Evolutionary conservation across 2,888 invertebrate genomes (phyloP).

Genomic region (Hyalella azteca): DNA sequence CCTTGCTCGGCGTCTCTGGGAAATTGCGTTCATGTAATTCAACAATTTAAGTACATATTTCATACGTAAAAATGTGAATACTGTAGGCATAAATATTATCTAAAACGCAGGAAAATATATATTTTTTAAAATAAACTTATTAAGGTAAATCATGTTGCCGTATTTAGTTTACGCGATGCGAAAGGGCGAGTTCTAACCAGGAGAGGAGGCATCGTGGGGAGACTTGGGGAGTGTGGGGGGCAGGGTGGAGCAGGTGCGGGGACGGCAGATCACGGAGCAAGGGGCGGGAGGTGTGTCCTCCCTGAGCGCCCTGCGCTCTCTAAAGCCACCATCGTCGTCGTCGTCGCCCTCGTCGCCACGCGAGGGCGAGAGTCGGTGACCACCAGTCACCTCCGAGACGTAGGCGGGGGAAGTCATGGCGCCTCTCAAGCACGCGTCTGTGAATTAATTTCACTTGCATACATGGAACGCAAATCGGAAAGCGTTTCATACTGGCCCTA

Average conservation of each 20-base stretch:
- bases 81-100: too few relatives aligned
- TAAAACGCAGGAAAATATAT: too few relatives aligned
- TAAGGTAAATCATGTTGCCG: too few relatives aligned
- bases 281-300: slow-evolving; percentile 57
- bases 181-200: neutral
- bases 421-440: neutral
- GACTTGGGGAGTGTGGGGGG: slow-evolving; percentile 35
- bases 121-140: too few relatives aligned
- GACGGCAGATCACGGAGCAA: slow-evolving; percentile 55
- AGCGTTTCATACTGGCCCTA: too few relatives aligned
- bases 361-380: neutral
- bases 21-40: too few relatives aligned
- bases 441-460: too few relatives aligned
- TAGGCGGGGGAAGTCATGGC: neutral
- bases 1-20: slow-evolving; percentile 38
- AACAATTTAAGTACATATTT: too few relatives aligned
- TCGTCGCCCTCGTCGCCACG: neutral
- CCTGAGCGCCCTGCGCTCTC: slow-evolving; percentile 26
- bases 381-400: neutral
- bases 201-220: neutral
- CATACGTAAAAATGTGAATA: too few relatives aligned
- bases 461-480: too few relatives aligned
- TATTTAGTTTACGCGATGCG: too few relatives aligned
- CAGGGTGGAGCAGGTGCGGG: slow-evolving; percentile 34
- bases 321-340: neutral